phyloP scores from a whole-genome alignment of 2,888 invertebrate genomes.

The Melitaea athalia region DNA sequence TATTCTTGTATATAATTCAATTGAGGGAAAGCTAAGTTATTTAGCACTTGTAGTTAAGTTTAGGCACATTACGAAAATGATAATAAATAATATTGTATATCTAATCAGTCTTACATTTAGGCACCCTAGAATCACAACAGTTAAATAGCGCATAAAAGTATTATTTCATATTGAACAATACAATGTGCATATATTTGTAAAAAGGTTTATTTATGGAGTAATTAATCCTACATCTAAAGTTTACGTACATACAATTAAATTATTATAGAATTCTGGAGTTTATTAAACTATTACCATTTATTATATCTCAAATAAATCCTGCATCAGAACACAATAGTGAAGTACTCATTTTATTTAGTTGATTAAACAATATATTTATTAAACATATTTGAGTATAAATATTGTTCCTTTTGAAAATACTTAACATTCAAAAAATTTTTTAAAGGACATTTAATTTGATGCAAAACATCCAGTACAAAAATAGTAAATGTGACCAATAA shows the following conservation, averaged over 20 bases:
- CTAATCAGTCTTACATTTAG: constrained; percentile 70
- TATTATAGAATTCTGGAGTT: neutral
- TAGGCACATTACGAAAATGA: constrained; percentile 40
- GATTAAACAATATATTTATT: neutral
- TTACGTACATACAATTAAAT: neutral
- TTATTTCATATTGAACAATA: neutral
- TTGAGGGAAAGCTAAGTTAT: neutral
- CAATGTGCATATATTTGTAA: neutral
- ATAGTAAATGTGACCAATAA: neutral
- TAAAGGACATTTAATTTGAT: neutral
- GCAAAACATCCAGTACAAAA: neutral
- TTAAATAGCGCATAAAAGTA: constrained; percentile 11
- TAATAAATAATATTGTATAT: constrained; percentile 46
- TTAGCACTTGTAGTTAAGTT: neutral
- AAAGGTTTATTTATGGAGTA: neutral
- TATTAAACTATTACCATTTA: neutral
- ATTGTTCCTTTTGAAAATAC: neutral
- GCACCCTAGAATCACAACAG: constrained; percentile 60
- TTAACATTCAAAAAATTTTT: neutral
- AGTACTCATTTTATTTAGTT: neutral
- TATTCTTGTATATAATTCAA: too few relatives aligned
- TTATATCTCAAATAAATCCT: too few relatives aligned
- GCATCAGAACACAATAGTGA: constrained; percentile 9
- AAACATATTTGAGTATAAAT: neutral
- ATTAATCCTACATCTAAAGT: neutral